Percentiles rank a stretch among this genome's conserved stretches.
These are phyloP conservation scores for Coendou prehensilis DNA, from an alignment of 2,797 vertebrate genomes.

Conservation along the genomic window DNA sequence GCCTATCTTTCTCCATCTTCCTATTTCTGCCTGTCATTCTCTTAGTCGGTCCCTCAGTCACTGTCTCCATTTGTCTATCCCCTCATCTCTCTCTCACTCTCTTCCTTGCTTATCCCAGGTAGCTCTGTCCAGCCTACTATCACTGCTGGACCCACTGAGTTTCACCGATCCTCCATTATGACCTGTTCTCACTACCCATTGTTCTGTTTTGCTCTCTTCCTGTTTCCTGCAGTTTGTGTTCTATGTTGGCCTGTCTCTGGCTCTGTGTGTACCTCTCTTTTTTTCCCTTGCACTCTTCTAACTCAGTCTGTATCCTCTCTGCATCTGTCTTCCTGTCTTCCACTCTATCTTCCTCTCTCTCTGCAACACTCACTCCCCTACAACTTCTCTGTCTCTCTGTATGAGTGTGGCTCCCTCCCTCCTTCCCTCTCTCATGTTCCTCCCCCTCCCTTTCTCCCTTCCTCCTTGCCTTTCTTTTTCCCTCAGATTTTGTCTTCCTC, in stretches of 20 bases:
- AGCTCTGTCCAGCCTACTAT: background rate
- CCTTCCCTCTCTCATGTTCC: background rate
- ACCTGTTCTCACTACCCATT: background rate
- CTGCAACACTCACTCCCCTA: background rate
- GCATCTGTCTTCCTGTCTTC: background rate
- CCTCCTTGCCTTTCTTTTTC: background rate
- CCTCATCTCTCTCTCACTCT: background rate
- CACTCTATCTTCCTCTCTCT: background rate
- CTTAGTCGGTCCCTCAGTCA: constrained; percentile 6
- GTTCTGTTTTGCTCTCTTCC: background rate
- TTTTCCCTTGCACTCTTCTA: background rate
- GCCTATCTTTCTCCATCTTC: constrained; percentile 1
- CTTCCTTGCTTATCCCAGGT: background rate
- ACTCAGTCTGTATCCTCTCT: background rate
- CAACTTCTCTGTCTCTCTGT: background rate
- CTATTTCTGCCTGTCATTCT: constrained; percentile 1
- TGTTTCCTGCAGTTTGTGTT: background rate
- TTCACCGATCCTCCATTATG: background rate
- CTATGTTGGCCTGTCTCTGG: background rate
- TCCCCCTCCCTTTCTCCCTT: background rate
- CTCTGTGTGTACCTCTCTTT: background rate
- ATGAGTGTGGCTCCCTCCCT: background rate
- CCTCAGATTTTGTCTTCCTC: background rate
- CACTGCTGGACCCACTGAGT: background rate
- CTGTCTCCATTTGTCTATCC: background rate